A percentile compares a stretch with the other conserved stretches of the same genome.
phyloP scores from a whole-genome alignment of 2,113 vertebrate genomes.

The Leuciscus idus region DNA sequence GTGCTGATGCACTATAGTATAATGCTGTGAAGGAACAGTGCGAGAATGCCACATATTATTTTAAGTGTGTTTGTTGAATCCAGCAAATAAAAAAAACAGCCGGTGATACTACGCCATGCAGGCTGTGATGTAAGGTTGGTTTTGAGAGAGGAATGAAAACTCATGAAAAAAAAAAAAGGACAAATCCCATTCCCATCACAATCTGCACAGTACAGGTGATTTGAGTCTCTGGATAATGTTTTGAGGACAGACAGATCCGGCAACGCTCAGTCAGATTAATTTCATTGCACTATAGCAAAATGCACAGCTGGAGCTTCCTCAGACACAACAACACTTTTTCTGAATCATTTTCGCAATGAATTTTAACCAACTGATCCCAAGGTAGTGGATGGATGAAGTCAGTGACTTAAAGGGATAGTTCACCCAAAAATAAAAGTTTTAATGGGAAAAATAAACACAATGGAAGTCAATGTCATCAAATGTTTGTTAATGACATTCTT shows the following conservation, averaged over 20 bases:
- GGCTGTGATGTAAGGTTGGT: neutral
- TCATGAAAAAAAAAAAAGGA: neutral
- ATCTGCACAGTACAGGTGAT: neutral
- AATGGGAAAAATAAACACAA: too few relatives aligned
- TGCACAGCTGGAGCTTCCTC: neutral
- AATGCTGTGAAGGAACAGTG: neutral
- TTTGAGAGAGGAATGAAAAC: neutral
- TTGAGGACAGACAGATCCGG: neutral
- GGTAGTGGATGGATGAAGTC: neutral
- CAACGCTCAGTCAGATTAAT: neutral
- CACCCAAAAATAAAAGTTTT: neutral
- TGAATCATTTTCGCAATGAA: neutral
- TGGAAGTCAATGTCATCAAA: too few relatives aligned
- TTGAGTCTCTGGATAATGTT: neutral
- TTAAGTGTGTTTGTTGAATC: neutral
- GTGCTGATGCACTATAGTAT: neutral
- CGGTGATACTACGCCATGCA: neutral
- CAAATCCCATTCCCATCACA: neutral
- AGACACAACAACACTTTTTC: neutral
- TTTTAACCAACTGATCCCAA: neutral
- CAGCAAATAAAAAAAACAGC: neutral
- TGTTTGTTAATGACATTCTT: too few relatives aligned
- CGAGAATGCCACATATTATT: neutral
- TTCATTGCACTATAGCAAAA: neutral
- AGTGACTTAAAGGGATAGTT: neutral